phyloP scores from a whole-genome alignment of 2,113 vertebrate genomes.

The Oxyura jamaicensis region DNA sequence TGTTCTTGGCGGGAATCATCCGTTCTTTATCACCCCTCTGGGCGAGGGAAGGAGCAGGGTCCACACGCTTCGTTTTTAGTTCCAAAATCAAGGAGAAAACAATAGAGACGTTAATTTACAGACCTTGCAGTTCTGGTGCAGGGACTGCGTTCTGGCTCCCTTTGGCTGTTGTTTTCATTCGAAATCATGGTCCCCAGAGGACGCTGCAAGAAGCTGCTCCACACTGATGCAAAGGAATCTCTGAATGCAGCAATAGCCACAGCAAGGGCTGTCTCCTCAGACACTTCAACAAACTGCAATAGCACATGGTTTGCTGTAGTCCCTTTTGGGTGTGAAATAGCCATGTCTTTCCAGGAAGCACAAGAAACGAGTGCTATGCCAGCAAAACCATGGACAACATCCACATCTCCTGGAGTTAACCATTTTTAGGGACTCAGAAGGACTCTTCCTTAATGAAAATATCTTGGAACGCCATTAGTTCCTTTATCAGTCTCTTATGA shows the following conservation, averaged over 20 bases:
- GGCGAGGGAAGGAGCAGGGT: neutral
- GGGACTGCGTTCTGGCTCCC: neutral
- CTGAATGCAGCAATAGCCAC: neutral
- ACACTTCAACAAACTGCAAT: neutral
- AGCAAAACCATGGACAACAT: constrained; percentile 45
- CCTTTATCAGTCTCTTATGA: neutral
- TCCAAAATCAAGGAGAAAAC: constrained; percentile 29
- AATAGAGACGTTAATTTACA: neutral
- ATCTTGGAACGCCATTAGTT: neutral
- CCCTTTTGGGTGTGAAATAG: constrained; percentile 55
- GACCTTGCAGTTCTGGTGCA: neutral
- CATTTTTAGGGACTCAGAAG: neutral
- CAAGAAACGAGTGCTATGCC: constrained; percentile 6
- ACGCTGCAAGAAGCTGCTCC: neutral
- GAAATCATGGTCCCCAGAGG: neutral
- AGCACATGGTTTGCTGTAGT: constrained; percentile 19
- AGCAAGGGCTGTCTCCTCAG: neutral
- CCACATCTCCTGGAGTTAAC: neutral
- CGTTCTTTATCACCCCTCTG: neutral
- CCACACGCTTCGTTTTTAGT: neutral
- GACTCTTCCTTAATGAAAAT: neutral
- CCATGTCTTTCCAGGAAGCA: constrained; percentile 11
- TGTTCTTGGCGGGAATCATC: neutral
- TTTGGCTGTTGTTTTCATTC: neutral
- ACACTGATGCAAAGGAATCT: neutral